Base-by-base conservation (phyloP, 2,113 vertebrate species). In the Mus pahari region DNA sequence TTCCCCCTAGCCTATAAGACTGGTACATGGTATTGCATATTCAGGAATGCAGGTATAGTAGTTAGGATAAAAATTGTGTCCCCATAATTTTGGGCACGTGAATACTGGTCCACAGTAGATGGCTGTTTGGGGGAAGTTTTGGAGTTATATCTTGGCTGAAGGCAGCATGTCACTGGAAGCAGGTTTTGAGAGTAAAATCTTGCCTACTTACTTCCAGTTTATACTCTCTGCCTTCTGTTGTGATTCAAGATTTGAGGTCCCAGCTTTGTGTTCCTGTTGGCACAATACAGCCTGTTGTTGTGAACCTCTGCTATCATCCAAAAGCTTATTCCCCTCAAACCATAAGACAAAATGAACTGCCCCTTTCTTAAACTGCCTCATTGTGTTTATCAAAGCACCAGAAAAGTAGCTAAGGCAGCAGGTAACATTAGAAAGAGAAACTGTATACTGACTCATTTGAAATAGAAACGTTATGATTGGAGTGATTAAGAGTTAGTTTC, bases 401-500 rank as follows among this genome's bases (percentile, higher is more conserved):
- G n/a, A 45, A 82, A 39, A 28, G 81, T 83, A n/a, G 39, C n/a
- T 83, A 60, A 42, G 28, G 28, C 0, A 42, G n/a, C 12, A 62
- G 13, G 45, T 64, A 3, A 50, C 10, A 36, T 48, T 14, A n/a
- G 48, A 74, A 74, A 88, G 24, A 84, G 31, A 79, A 86, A 82
- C 9, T 81, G 19, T n/a, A 75, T 9, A n/a, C 22, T 8, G 7
- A 71, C 81, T 73, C 16, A 81, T 58, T 86, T 24, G 28, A 86
- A 86, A 92, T 60, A 73, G 50, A 93, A 89, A 89, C 24, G 91
- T 77, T 81, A 92, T 74, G 91, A 93, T 55, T 66, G 58, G 20
- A 82, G 31, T 89, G 20, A 24, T n/a, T n/a, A n/a, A n/a, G n/a
- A n/a, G n/a, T n/a, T n/a, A n/a, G n/a, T n/a, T n/a, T n/a, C n/a